Conservation (phyloP, 2,113 vertebrate species). For the Penelope pileata region DNA sequence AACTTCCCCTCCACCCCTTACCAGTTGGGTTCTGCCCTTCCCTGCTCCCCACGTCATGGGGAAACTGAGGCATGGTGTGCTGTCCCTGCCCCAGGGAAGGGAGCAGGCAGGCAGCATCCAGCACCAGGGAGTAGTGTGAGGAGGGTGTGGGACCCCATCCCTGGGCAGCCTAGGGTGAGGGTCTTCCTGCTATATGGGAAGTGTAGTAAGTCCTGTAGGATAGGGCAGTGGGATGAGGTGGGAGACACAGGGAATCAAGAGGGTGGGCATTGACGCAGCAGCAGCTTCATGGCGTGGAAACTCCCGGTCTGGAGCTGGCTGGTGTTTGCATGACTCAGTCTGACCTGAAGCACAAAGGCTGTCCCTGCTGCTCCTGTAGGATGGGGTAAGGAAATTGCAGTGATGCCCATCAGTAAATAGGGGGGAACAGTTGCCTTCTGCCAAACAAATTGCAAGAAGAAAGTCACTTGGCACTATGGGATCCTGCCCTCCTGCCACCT, state of each 20-base stretch:
- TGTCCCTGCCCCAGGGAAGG: fast-evolving
- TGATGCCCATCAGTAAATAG: background rate
- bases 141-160: background rate
- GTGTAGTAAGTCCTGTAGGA: background rate
- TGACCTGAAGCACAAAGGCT: too few relatives aligned
- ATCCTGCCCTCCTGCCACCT: background rate
- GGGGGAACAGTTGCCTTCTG: background rate
- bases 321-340: too few relatives aligned
- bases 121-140: background rate
- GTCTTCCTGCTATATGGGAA: background rate
- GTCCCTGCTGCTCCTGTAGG: background rate
- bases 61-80: background rate
- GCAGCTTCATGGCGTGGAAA: background rate
- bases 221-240: background rate
- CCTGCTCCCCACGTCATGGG: background rate
- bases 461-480: background rate
- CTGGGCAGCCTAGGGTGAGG: background rate
- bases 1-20: constrained; percentile 15
- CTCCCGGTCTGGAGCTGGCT: too few relatives aligned
- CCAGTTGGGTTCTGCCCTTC: background rate
- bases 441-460: background rate
- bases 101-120: background rate
- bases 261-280: background rate
- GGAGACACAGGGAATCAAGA: background rate
- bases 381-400: background rate